These are phyloP conservation scores for Helogale parvula DNA, from an alignment of 2,113 vertebrate genomes.

Conservation along the genomic window DNA sequence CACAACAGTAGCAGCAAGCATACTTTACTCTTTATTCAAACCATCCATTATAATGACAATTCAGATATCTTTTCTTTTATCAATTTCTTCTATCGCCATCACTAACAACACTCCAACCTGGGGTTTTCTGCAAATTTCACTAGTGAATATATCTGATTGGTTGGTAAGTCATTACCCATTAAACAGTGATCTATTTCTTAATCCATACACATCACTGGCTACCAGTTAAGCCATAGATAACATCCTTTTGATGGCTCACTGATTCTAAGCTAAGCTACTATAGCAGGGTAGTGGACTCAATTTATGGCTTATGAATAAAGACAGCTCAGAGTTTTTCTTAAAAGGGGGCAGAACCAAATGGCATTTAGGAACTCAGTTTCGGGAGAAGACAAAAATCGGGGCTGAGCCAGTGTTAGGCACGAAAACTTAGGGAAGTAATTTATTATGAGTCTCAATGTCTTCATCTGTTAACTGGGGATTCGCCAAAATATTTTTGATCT, in stretches of 20 bases:
- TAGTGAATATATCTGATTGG: not conserved
- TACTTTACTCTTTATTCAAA: not conserved
- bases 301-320: not conserved
- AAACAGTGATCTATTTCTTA: not conserved
- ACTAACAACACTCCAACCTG: not conserved
- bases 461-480: not conserved
- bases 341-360: not conserved
- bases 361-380: not conserved
- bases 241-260: not conserved
- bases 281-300: not conserved
- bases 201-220: not conserved
- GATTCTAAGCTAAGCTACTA: not conserved
- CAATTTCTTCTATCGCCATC: not conserved
- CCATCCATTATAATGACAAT: not conserved
- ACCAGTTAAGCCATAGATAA: not conserved
- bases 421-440: not conserved
- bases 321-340: not conserved
- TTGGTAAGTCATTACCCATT: not conserved
- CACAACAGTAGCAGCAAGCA: not conserved
- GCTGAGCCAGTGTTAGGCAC: not conserved
- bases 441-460: not conserved
- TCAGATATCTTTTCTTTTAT: not conserved
- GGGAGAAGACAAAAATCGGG: not conserved
- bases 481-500: not conserved
- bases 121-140: not conserved